Evolutionary conservation across 1,140 invertebrate species (phyloP).

Genomic region (Drosophila sulfurigaster): DNA sequence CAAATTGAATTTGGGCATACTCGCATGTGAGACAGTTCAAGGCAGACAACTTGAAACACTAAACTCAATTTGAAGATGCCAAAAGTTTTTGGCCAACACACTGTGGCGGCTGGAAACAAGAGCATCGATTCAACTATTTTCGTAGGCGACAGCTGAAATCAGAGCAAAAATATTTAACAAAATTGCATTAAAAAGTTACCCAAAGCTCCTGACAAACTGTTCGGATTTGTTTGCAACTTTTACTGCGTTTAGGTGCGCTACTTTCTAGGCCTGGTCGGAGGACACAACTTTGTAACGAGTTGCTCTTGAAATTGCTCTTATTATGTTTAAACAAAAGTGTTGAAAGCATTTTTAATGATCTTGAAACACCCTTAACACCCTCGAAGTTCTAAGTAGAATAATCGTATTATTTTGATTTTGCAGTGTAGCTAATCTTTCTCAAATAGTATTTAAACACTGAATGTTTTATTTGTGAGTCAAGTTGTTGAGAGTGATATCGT

Average conservation of each 20-base stretch:
- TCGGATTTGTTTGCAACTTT: constrained; percentile 40
- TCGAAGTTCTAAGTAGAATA: background rate
- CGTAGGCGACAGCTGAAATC: constrained; percentile 54
- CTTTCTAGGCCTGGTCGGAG: background rate
- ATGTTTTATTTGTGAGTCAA: too few species aligned
- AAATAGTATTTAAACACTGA: too few species aligned
- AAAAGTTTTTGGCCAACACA: constrained; percentile 56
- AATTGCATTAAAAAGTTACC: constrained; percentile 78
- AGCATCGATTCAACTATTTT: constrained; percentile 57
- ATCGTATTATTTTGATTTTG: too few species aligned
- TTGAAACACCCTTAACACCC: background rate
- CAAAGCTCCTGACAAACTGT: constrained; percentile 61
- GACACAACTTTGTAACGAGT: constrained; percentile 15
- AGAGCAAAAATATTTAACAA: constrained; percentile 68
- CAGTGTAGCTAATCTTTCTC: too few species aligned
- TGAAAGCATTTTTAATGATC: background rate
- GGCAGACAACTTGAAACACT: constrained; percentile 67
- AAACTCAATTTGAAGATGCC: constrained; percentile 72
- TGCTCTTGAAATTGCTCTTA: constrained; percentile 5
- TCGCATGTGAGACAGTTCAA: constrained; percentile 48
- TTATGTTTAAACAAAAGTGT: constrained; percentile 1
- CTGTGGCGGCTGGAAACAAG: constrained; percentile 3
- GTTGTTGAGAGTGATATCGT: too few species aligned
- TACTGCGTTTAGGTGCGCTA: constrained; percentile 12
- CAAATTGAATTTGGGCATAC: constrained; percentile 65